A percentile compares a stretch with the other conserved stretches of the same genome.
Conservation (phyloP, 2,797 vertebrate species). For the Adelosebastes latens region DNA sequence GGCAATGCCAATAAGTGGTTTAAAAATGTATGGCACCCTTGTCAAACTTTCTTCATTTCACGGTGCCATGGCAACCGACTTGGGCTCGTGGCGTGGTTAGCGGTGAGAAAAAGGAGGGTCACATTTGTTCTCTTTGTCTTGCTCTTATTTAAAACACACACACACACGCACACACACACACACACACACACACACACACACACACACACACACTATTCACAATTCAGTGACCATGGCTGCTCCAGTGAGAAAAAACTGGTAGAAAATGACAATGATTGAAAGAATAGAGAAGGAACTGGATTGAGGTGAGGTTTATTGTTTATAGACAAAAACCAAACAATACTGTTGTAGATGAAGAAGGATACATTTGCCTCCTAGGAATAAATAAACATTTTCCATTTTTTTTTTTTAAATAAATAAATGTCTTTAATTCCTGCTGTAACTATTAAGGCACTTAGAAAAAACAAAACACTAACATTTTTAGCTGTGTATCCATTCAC, state of each 20-base stretch:
- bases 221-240: not conserved
- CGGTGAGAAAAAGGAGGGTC: slow-evolving; percentile 41
- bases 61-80: slow-evolving; percentile 59
- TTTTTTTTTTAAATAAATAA: not conserved
- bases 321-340: not conserved
- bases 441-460: no score
- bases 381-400: not conserved
- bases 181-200: not conserved
- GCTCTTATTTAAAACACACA: not conserved
- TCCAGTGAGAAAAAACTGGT: not conserved
- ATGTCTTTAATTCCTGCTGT: not conserved
- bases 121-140: slow-evolving; percentile 48
- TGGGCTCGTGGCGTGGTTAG: slow-evolving; percentile 28
- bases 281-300: not conserved
- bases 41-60: slow-evolving; percentile 74
- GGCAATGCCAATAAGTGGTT: slow-evolving; percentile 82
- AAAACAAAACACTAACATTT: no score
- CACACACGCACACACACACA: not conserved
- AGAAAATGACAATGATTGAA: not conserved
- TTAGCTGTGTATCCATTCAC: no score
- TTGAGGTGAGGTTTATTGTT: not conserved
- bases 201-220: slow-evolving; percentile 7
- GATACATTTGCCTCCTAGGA: not conserved
- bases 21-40: slow-evolving; percentile 75
- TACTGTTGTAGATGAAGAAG: not conserved